These are phyloP conservation scores for Pocota personata DNA, from an alignment of 2,888 invertebrate species.

Conservation along the genomic window DNA sequence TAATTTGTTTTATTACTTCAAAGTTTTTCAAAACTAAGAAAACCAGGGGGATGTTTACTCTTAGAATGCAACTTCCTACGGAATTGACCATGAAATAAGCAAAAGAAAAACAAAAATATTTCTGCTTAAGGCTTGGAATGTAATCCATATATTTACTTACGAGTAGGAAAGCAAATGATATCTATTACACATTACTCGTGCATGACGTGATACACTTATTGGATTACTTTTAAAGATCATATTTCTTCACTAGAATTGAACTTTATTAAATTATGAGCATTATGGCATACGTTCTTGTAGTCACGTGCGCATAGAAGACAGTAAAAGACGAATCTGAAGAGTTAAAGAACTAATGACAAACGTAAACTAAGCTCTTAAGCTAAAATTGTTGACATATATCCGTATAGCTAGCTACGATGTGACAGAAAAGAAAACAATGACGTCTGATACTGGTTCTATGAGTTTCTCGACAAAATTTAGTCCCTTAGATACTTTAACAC, in stretches of 20 bases:
- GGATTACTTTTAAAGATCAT: not conserved
- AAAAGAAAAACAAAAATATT: not conserved
- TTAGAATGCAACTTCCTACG: not conserved
- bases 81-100: not conserved
- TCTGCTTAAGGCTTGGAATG: not conserved
- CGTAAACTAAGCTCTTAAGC: too few species aligned
- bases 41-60: not conserved
- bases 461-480: too few species aligned
- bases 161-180: not conserved
- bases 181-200: not conserved
- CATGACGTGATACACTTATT: not conserved
- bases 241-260: not conserved
- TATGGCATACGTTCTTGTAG: not conserved
- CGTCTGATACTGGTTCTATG: too few species aligned
- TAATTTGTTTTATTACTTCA: not conserved
- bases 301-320: conserved; percentile 12
- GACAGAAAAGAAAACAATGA: too few species aligned
- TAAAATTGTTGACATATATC: too few species aligned
- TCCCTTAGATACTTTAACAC: too few species aligned
- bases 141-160: not conserved
- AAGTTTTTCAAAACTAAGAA: not conserved
- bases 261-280: not conserved
- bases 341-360: not conserved
- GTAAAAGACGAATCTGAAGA: not conserved
- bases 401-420: too few species aligned